Evolutionary conservation across 2,113 vertebrate genomes (phyloP), one percentile per base, ranked within the genome.

Genomic region (Prolemur simus): DNA sequence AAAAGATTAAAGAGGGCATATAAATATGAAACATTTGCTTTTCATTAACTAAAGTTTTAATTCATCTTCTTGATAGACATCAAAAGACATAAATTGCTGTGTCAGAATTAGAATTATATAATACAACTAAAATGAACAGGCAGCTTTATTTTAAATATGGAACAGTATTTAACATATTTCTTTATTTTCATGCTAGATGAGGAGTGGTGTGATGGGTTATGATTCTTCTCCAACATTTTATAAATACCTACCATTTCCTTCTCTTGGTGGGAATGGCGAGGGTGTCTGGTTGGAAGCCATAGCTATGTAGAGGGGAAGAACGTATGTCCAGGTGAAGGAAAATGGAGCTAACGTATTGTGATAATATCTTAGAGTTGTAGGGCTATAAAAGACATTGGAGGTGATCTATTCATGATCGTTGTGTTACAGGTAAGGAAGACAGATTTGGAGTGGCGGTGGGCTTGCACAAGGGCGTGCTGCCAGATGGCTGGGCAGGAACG

Each of bases 21-120:
- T 86, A 87, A 96, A 93, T 95, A 94, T 88, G 64, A 95, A 85
- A 91, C 56, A 63, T 96, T 63, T 94, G 74, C 42, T 90, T 95
- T 96, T 95, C 78, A 93, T 97, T 97, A 96, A 96, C 94, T 78
- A 94, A 66, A 94, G n/a, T 81, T 94, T 90, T 96, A 96, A 95
- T 97, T 91, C 39, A 60, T 92, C 60, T 95, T 91, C 39, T 94
- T 93, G 82, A 83, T 96, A 89, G 94, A 84, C 42, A 94, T 94
- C 42, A 92, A 85, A 91, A 95, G 54, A 93, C 39, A 49, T 39
- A 88, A 94, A 90, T 94, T 71, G n/a, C 73, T 76, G 17, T 82
- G 88, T 93, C 64, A 95, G 71, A 95, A 86, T 91, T 87, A 86
- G 77, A 96, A 94, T 93, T 91, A 42, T 49, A 47, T 91, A 69